Evolutionary conservation across 1,140 invertebrate species (phyloP).

Genomic region (Choristoneura fumiferana): DNA sequence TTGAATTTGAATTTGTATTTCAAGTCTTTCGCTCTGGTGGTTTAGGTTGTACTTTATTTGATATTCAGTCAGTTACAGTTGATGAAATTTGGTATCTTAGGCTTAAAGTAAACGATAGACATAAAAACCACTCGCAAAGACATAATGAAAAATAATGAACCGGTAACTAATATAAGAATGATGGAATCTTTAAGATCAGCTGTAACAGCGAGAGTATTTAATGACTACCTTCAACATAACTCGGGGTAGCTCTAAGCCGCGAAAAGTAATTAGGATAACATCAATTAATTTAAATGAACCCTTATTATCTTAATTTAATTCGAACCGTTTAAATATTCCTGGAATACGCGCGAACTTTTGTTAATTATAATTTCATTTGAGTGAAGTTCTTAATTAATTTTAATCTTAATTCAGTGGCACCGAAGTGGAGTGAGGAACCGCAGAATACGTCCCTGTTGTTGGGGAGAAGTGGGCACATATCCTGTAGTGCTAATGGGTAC

Average conservation of each 20-base stretch:
- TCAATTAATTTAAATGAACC: constrained; percentile 6
- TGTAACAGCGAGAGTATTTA: too few relatives aligned
- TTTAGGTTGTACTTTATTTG: too few relatives aligned
- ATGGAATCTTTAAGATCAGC: too few relatives aligned
- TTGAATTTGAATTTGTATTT: too few relatives aligned
- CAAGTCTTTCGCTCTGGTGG: too few relatives aligned
- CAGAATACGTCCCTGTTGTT: constrained; percentile 86
- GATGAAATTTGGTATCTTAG: too few relatives aligned
- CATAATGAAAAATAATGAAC: too few relatives aligned
- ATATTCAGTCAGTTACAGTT: too few relatives aligned
- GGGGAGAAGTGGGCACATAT: constrained; percentile 85
- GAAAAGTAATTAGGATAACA: background rate
- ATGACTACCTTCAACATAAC: too few relatives aligned
- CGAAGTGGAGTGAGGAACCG: constrained; percentile 82
- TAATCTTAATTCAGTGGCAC: constrained; percentile 44
- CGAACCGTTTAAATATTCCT: constrained; percentile 1
- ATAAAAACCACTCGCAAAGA: too few relatives aligned
- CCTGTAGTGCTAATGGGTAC: constrained; percentile 90
- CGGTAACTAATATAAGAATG: too few relatives aligned
- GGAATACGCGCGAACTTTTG: constrained; percentile 6
- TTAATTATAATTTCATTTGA: constrained; percentile 19
- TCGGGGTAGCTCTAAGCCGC: background rate
- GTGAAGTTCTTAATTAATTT: background rate
- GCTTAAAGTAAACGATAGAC: too few relatives aligned
- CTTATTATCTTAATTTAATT: constrained; percentile 5